Evolutionary conservation across 2,888 invertebrate species (phyloP), one percentile per base, ranked within the genome.

Genomic region (Sipha maydis): DNA sequence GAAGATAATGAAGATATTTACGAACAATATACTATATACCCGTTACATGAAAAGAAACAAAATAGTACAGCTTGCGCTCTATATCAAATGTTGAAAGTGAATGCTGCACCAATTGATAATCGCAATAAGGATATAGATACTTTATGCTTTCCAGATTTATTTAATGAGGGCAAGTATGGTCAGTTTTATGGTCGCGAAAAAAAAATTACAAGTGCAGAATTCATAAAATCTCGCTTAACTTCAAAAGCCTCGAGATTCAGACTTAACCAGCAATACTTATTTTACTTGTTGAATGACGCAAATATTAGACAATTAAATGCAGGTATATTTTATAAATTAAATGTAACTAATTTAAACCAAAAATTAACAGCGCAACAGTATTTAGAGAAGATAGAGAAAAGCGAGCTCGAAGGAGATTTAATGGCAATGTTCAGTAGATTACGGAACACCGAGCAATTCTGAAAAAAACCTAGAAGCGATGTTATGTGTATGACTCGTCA

Each of bases 261-360:
- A 76, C 83, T 90, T 28, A 90, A 91, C 89, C 79, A 89, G 28
- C 91, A 91, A 84, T 91, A 90, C 89, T 67, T 91, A 7, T 91
- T 91, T 90, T 90, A 89, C 84, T 89, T 90, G 75, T 89, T 91
- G 79, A 89, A 90, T 86, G 89, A 91, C 83, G 89, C 85, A 56
- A 91, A 91, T 77, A 78, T 85, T 41, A 90, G 90, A 25, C 90
- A 90, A 90, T 31, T 91, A 34, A 90, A 89, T 80, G 89, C 90
- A 38, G 90, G 91, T 28, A 91, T 91, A 34, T 91, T 90, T 84
- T 90, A 91, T 89, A 91, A 90, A 90, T 85, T 91, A 82, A 91
- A 91, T 89, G 77, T 90, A 7, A 89, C 88, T 79, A 90, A 90
- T 89, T 88, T 89, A n/a, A 89, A 85, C 85, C 80, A 90, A 79